A percentile compares a stretch with the other conserved stretches of the same genome.
Evolutionary conservation across 2,113 vertebrate genomes (phyloP).

Genomic region (Hemiprocne comata): DNA sequence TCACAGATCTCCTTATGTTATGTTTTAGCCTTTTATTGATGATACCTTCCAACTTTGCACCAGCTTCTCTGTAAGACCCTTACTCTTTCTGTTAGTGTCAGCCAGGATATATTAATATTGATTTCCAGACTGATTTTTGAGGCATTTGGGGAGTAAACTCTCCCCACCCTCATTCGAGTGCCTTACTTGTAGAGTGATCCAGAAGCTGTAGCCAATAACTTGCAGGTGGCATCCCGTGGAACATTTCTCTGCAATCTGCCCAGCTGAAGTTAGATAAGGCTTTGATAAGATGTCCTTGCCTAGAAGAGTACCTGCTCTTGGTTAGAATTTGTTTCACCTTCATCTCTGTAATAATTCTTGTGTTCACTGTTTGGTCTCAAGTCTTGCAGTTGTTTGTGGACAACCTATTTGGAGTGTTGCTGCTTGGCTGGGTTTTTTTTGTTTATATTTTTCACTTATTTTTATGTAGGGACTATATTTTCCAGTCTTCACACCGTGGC

Average conservation of each 20-base stretch:
- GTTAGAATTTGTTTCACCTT: not conserved
- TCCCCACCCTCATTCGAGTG: not conserved
- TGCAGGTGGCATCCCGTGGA: fast-evolving
- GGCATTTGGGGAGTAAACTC: not conserved
- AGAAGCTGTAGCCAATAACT: not conserved
- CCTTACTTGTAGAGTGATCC: not conserved
- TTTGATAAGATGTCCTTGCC: not conserved
- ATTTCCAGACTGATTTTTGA: not conserved
- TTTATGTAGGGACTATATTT: not conserved
- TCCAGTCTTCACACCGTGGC: not conserved
- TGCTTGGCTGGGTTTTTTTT: not conserved
- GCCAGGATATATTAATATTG: too few relatives aligned
- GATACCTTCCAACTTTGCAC: not conserved
- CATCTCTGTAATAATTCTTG: not conserved
- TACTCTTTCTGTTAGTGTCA: not conserved
- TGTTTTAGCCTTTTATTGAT: not conserved
- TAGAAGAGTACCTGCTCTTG: not conserved
- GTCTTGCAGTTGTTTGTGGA: not conserved
- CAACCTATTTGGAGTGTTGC: not conserved
- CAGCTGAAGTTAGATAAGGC: not conserved
- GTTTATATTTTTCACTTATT: not conserved
- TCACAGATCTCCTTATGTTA: fast-evolving
- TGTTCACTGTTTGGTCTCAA: not conserved
- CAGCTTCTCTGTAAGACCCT: not conserved
- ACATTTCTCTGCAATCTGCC: not conserved